Conservation (phyloP, 2,797 vertebrate species). For the Gymnocypris eckloni region DNA sequence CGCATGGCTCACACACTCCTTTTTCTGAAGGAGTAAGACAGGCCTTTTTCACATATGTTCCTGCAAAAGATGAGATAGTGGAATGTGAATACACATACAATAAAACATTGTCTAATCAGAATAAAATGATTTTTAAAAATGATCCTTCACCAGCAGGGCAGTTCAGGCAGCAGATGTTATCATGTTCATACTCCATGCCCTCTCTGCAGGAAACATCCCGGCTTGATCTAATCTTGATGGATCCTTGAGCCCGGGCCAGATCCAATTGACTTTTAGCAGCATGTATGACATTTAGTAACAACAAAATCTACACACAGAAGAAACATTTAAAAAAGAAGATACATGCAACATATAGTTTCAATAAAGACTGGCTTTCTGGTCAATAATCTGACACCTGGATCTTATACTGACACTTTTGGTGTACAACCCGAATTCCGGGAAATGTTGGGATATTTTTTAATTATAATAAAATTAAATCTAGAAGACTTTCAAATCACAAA, state of each 20-base stretch:
- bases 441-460: too few species aligned
- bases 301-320: slow-evolving; percentile 61
- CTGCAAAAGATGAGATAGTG: slow-evolving; percentile 59
- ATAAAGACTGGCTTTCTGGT: not conserved
- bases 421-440: too few species aligned
- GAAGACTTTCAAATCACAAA: too few species aligned
- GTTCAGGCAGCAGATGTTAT: slow-evolving; percentile 72
- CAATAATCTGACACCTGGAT: not conserved
- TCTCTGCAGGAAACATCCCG: slow-evolving; percentile 57
- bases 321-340: not conserved
- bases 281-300: not conserved
- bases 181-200: slow-evolving; percentile 43
- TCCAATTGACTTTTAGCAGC: not conserved
- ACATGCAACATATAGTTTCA: not conserved
- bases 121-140: not conserved
- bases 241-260: not conserved
- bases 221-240: slow-evolving; percentile 7
- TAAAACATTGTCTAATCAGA: not conserved
- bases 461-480: too few species aligned
- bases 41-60: slow-evolving; percentile 56
- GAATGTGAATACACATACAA: not conserved
- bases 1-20: slow-evolving; percentile 70
- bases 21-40: slow-evolving; percentile 55
- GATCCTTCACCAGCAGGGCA: slow-evolving; percentile 75
- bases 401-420: slow-evolving; percentile 5